Percentiles rank a stretch among this genome's conserved stretches.
Evolutionary conservation across 2,888 invertebrate species (phyloP).

Genomic region (Bellardia pandia): DNA sequence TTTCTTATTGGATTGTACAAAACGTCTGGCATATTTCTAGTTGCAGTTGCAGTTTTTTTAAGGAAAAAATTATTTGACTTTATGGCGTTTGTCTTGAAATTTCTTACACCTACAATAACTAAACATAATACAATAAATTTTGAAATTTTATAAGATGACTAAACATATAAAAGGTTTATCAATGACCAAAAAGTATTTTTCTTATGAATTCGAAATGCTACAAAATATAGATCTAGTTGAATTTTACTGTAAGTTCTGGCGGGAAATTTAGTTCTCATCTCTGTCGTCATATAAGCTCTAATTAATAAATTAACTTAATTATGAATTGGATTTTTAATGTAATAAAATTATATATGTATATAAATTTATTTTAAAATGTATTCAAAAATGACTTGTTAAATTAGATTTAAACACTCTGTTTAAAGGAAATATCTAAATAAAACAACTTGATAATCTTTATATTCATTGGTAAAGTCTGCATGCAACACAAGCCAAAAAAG

Average conservation of each 20-base stretch:
- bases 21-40: slow-evolving; percentile 44
- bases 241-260: too few species aligned
- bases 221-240: too few species aligned
- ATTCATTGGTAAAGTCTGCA: background rate
- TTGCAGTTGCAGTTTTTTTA: slow-evolving; percentile 4
- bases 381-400: slow-evolving; percentile 35
- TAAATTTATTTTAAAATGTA: background rate
- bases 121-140: slow-evolving; percentile 20
- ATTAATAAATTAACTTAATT: too few species aligned
- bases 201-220: too few species aligned
- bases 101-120: slow-evolving; percentile 56
- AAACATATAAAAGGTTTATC: too few species aligned
- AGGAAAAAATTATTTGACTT: slow-evolving; percentile 13
- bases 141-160: background rate
- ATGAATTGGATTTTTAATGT: too few species aligned
- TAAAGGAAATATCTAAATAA: background rate
- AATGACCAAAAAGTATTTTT: too few species aligned
- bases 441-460: slow-evolving; percentile 23
- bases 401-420: background rate
- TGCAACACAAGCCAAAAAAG: slow-evolving; percentile 1
- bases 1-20: slow-evolving; percentile 31
- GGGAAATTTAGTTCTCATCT: too few species aligned
- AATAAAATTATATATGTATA: too few species aligned
- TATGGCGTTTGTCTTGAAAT: slow-evolving; percentile 22
- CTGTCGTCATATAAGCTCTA: too few species aligned